Base-by-base conservation (phyloP, 2,113 vertebrate species). In the Otus sunia region DNA sequence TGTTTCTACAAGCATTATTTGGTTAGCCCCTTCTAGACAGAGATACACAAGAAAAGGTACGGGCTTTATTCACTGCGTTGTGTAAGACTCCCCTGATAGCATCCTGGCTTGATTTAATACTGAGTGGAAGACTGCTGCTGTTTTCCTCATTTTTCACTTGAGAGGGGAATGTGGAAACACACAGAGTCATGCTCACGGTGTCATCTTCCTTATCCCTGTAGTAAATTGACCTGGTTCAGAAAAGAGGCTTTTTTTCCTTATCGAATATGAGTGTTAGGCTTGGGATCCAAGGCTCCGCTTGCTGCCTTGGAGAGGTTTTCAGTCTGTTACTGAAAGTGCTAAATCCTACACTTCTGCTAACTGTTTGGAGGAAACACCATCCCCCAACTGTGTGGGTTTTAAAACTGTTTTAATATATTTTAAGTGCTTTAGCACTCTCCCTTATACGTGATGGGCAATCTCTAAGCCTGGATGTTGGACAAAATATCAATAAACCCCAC, bases 291-390 rank as follows among this genome's bases (percentile, higher is more conserved):
- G 71, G 88, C 80, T 96, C 58, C 5, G 1, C 66, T 96, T 95
- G 63, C 74, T 94, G 91, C 82, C 37, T 91, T 84, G 93, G 93
- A 95, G 88, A 93, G 63, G 62, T 63, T 97, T 95, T 94, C 81
- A 66, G 84, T 81, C 76, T 84, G 92, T 78, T 97, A 26, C 59
- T 81, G 77, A 59, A 97, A 96, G 92, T 88, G 85, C 88, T 92
- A 96, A 95, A 95, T 92, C 83, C 91, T 92, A 81, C 92, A 78
- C 82, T 96, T 94, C 87, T 95, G 86, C 66, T 90, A 58, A 64
- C 67, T 64, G 73, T 37, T 88, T 82, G 77, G 71, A 86, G 73
- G 84, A 94, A 88, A 66, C 92, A 86, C 92, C 92, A 96, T 92
- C 91, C 96, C 92, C 88, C 88, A 96, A 2, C 88, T 3, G 1